Conservation (phyloP, 2,113 vertebrate genomes). For the Sphyrna mokarran region DNA sequence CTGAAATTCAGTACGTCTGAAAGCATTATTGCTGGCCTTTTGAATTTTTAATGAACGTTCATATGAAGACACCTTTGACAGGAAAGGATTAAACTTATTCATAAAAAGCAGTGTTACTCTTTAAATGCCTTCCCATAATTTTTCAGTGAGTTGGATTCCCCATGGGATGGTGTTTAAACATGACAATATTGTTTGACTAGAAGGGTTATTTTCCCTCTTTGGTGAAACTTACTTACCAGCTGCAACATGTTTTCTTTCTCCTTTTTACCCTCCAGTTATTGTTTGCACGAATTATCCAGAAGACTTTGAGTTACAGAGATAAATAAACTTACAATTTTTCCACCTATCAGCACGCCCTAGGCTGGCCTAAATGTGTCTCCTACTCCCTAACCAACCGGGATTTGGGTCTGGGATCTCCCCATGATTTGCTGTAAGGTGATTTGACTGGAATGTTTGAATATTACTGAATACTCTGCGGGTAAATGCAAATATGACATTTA, state of each 20-base stretch:
- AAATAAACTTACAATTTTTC: not conserved
- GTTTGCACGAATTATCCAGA: not conserved
- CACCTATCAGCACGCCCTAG: not conserved
- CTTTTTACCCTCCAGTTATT: not conserved
- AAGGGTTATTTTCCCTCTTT: not conserved
- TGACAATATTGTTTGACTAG: not conserved
- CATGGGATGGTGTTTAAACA: not conserved
- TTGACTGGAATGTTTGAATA: not conserved
- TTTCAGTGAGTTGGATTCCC: not conserved
- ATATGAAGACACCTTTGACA: not conserved
- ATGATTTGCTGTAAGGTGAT: not conserved
- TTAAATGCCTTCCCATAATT: not conserved
- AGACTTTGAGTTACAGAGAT: not conserved
- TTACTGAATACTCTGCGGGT: not conserved
- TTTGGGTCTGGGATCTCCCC: not conserved
- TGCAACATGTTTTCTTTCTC: not conserved
- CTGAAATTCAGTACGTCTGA: not conserved
- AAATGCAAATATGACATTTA: constrained; percentile 4
- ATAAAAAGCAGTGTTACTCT: not conserved
- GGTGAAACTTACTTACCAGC: not conserved
- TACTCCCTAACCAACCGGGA: not conserved
- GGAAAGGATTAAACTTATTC: not conserved
- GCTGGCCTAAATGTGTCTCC: not conserved
- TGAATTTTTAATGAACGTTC: not conserved
- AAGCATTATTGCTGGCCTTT: not conserved